phyloP scores from a whole-genome alignment of 2,113 vertebrate species.

The Rhabdornis inornatus region DNA sequence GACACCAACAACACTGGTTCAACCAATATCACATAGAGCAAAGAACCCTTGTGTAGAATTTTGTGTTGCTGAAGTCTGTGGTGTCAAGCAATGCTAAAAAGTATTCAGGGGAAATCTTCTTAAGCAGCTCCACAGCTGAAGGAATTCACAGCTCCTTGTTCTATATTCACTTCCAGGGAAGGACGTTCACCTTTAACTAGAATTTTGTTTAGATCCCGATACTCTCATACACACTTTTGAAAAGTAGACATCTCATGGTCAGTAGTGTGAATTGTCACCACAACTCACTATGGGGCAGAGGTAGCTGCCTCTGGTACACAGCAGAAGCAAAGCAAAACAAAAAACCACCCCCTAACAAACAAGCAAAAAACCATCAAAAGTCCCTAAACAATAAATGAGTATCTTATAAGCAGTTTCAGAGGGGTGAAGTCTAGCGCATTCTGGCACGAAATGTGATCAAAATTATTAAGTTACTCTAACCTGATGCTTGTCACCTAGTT shows the following conservation, averaged over 20 bases:
- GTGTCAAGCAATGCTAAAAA: background rate
- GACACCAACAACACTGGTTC: background rate
- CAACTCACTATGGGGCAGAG: background rate
- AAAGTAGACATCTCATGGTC: background rate
- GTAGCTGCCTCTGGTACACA: background rate
- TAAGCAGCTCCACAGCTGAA: background rate
- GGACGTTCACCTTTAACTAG: background rate
- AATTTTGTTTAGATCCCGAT: background rate
- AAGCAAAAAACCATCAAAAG: background rate
- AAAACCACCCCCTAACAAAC: fast-evolving
- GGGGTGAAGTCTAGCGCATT: background rate
- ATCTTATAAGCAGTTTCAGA: background rate
- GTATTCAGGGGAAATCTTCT: background rate
- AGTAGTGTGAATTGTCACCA: background rate
- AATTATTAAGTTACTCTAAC: background rate
- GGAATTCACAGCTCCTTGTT: background rate
- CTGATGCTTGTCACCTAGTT: background rate
- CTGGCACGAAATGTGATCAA: background rate
- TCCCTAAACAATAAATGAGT: background rate
- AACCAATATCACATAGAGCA: background rate
- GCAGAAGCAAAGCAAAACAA: background rate
- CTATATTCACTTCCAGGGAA: background rate
- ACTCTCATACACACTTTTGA: background rate
- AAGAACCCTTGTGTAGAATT: background rate
- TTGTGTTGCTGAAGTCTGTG: fast-evolving